These are phyloP conservation scores for Tinea pellionella DNA, from an alignment of 2,888 invertebrate genomes.

Conservation along the genomic window DNA sequence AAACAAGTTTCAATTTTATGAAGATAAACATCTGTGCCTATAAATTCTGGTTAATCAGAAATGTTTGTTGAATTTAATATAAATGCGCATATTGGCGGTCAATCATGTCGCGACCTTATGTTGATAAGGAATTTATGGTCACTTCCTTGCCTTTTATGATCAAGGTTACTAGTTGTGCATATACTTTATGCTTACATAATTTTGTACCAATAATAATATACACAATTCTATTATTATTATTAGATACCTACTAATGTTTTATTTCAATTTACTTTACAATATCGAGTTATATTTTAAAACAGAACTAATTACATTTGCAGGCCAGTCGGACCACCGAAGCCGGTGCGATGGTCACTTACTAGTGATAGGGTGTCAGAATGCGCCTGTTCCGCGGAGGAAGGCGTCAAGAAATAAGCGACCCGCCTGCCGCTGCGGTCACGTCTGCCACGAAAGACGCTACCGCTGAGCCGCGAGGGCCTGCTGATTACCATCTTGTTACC, in stretches of 20 bases:
- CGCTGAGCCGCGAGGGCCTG: slow-evolving; percentile 26
- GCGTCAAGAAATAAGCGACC: slow-evolving; percentile 72
- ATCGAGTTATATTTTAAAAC: no score
- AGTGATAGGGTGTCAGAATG: slow-evolving; percentile 50
- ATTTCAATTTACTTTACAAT: no score
- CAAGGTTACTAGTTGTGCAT: neutral
- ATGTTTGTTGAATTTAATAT: neutral
- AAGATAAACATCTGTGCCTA: neutral
- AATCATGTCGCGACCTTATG: neutral
- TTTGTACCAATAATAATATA: neutral
- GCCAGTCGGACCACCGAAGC: neutral
- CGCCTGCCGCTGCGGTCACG: slow-evolving; percentile 55
- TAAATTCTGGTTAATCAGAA: neutral
- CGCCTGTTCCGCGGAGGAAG: slow-evolving; percentile 75
- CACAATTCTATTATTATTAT: no score
- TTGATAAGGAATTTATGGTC: neutral
- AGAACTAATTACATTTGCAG: neutral
- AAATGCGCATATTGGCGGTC: neutral
- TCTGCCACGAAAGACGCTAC: slow-evolving; percentile 52
- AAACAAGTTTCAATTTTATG: no score
- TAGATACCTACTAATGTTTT: no score
- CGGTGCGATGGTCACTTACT: slow-evolving; percentile 1
- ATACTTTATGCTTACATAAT: neutral
- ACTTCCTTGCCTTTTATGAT: neutral
- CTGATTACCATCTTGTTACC: slow-evolving; percentile 79